Evolutionary conservation across 2,888 invertebrate genomes (phyloP), one percentile per base, ranked within the genome.

Genomic region (Aspidapion aeneum): DNA sequence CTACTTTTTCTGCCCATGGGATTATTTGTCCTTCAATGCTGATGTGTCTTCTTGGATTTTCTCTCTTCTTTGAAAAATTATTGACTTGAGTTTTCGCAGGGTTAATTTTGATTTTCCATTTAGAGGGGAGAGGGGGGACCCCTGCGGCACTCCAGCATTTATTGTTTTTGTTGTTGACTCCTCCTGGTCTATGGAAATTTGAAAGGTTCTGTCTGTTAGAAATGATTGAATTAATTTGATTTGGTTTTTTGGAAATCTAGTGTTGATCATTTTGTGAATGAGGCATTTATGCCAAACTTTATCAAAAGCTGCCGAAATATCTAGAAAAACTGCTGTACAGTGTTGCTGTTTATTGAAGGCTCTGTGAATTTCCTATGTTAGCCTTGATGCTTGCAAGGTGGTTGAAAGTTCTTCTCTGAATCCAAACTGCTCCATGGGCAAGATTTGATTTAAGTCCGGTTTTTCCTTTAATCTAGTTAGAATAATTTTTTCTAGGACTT

Each of bases 71-170:
- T 5, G 52, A 9, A n/a, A 52, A 52, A 3, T 9, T 17, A 5
- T 9, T 52, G 3, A n/a, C 5, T 52, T 52, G 52, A 5, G 17
- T 18, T 52, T 52, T 52, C 5, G 5, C 52, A 9, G 18, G 18
- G 52, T 52, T 52, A 9, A 52, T 5, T 17, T 19, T 17, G 17
- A 52, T 52, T 19, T 19, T 52, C 52, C 52, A 52, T 17, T 52
- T 52, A 5, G 17, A 16, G 61, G 61, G n/a, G 61, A 61, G 3
- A 61, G 58, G 7, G 54, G 54, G 21, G 61, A n/a, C n/a, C 61
- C 61, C 18, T 58, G 57, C 2, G 52, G 22, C 12, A 58, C 57
- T 5, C 57, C 57, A 21, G 57, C 57, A 7, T 20, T n/a, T 21
- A 56, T 56, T 56, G 5, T n/a, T 18, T 17, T 20, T 19, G n/a